phyloP scores from a whole-genome alignment of 1,140 invertebrate genomes.

The fruit fly (Drosophila melanogaster) region Release_6_plus_ISO1_MT NC_004354.4:8579501-8580000 shows the following conservation, averaged over 20 bases:
- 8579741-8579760: background rate
- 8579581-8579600: no score
- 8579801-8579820: slow-evolving; percentile 35
- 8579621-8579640: slow-evolving; percentile 25
- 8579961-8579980: no score
- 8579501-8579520: slow-evolving; percentile 26
- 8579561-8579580: slow-evolving; percentile 8
- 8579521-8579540: slow-evolving; percentile 29
- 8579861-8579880: slow-evolving; percentile 12
- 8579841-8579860: background rate
- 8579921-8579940: background rate
- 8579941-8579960: slow-evolving; percentile 2
- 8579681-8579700: background rate
- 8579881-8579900: slow-evolving; percentile 1
- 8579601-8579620: slow-evolving; percentile 13
- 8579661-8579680: slow-evolving; percentile 5
- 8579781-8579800: slow-evolving; percentile 33
- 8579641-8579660: background rate
- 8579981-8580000: no score
- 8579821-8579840: slow-evolving; percentile 24
- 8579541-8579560: slow-evolving; percentile 45
- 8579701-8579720: background rate
- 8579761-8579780: slow-evolving; percentile 30
- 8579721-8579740: slow-evolving; percentile 21
- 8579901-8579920: slow-evolving; percentile 3